Conservation (phyloP, 2,888 invertebrate species). For the Cerastis leucographa region DNA sequence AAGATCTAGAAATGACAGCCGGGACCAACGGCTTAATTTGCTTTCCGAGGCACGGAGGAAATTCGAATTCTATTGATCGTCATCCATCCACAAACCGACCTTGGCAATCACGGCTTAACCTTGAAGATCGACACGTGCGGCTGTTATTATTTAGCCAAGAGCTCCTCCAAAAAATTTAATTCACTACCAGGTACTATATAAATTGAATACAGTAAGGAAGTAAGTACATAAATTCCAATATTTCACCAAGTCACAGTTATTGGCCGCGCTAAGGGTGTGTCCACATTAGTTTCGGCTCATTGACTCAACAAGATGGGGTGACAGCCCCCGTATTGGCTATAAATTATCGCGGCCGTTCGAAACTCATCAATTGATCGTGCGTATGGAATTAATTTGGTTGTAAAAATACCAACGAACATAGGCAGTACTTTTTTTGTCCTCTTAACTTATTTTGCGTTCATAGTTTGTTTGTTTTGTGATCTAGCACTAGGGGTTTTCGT, state of each 20-base stretch:
- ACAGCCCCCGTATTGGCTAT: constrained; percentile 71
- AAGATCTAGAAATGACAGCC: too few species aligned
- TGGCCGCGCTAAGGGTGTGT: constrained; percentile 75
- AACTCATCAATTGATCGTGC: constrained; percentile 55
- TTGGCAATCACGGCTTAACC: too few species aligned
- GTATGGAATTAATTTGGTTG: constrained; percentile 50
- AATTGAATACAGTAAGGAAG: constrained; percentile 9
- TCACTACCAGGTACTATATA: background rate
- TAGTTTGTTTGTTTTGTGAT: background rate
- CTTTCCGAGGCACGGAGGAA: too few species aligned
- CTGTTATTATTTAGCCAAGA: too few species aligned
- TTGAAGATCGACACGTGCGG: too few species aligned
- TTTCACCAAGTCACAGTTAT: constrained; percentile 64
- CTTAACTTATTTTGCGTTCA: background rate
- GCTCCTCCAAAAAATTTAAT: too few species aligned
- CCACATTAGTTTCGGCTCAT: constrained; percentile 84
- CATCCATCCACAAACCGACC: too few species aligned
- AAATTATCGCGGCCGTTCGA: constrained; percentile 69
- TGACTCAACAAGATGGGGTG: constrained; percentile 73
- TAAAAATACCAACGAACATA: background rate
- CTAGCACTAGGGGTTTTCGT: background rate
- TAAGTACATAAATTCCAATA: constrained; percentile 54
- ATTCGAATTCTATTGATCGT: too few species aligned
- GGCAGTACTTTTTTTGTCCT: too few species aligned
- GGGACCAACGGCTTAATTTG: too few species aligned